Percentiles rank a stretch among this genome's conserved stretches.
phyloP scores from a whole-genome alignment of 2,797 vertebrate genomes.

The Acanthornis magna region DNA sequence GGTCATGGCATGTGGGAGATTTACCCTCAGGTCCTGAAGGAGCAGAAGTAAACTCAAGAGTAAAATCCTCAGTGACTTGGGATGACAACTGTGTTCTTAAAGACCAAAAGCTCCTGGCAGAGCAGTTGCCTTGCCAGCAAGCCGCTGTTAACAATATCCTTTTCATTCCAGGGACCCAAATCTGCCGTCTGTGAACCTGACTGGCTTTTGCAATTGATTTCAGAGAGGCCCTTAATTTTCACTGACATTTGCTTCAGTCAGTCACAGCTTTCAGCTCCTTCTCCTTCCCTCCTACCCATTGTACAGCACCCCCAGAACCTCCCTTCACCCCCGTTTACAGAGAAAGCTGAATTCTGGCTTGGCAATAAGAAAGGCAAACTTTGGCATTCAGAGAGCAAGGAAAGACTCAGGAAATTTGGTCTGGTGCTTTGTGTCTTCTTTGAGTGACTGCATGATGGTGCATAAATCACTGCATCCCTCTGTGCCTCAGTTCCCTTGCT shows the following conservation, averaged over 20 bases:
- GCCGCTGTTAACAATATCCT: conserved; percentile 59
- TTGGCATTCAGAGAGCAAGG: background rate
- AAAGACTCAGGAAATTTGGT: background rate
- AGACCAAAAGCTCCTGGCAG: conserved; percentile 47
- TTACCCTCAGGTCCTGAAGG: conserved; percentile 31
- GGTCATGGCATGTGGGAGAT: conserved; percentile 36
- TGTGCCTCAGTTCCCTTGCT: background rate
- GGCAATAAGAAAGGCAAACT: background rate
- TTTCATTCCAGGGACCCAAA: conserved; percentile 42
- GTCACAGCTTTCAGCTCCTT: background rate
- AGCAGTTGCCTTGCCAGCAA: conserved; percentile 54
- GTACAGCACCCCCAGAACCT: background rate
- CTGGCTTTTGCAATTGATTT: conserved; percentile 24
- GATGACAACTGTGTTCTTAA: conserved; percentile 56
- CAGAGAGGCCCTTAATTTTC: background rate
- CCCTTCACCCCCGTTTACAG: background rate
- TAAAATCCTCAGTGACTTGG: conserved; percentile 47
- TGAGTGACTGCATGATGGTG: conserved; percentile 5
- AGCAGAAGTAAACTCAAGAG: conserved; percentile 28
- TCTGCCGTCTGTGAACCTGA: conserved; percentile 16
- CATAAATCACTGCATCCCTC: background rate
- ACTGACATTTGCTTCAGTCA: conserved; percentile 14
- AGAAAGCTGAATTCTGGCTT: background rate
- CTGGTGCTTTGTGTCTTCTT: background rate
- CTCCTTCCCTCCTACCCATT: background rate